A percentile compares a stretch with the other conserved stretches of the same genome.
These are phyloP conservation scores for Ochropleura plecta DNA, from an alignment of 2,888 invertebrate species.

Conservation along the genomic window DNA sequence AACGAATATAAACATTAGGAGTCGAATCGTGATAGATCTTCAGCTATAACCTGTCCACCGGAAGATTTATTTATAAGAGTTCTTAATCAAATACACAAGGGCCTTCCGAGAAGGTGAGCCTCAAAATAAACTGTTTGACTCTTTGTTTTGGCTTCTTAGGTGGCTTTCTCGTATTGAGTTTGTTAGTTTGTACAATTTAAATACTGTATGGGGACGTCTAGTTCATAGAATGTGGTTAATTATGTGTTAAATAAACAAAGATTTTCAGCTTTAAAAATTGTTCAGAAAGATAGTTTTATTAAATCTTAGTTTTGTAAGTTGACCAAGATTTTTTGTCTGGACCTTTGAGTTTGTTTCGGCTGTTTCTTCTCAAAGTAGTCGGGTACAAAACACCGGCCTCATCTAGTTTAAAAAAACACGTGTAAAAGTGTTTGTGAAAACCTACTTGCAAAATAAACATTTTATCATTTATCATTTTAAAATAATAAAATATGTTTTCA, in stretches of 20 bases:
- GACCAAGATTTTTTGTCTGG: too few relatives aligned
- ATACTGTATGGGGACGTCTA: constrained; percentile 61
- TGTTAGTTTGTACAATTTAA: constrained; percentile 73
- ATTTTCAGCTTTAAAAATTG: neutral
- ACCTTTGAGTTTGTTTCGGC: too few relatives aligned
- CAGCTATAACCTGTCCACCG: constrained; percentile 68
- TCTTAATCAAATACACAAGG: constrained; percentile 83
- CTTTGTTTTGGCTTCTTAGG: constrained; percentile 87
- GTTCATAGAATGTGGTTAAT: constrained; percentile 69
- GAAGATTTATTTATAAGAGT: constrained; percentile 82
- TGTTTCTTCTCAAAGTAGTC: too few relatives aligned
- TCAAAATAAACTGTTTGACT: constrained; percentile 78
- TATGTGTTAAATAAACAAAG: neutral
- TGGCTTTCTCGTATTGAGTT: constrained; percentile 78
- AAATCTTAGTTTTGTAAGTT: neutral
- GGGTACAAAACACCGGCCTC: too few relatives aligned
- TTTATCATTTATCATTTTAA: too few relatives aligned
- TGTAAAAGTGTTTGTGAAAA: too few relatives aligned
- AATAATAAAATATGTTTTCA: too few relatives aligned
- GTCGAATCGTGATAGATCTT: constrained; percentile 56
- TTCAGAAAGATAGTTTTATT: neutral
- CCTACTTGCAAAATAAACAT: too few relatives aligned
- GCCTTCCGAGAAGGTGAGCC: constrained; percentile 80
- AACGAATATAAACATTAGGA: constrained; percentile 40
- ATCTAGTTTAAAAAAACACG: too few relatives aligned